Base-by-base conservation (phyloP, 2,888 invertebrate species). In the Meta bourneti region DNA sequence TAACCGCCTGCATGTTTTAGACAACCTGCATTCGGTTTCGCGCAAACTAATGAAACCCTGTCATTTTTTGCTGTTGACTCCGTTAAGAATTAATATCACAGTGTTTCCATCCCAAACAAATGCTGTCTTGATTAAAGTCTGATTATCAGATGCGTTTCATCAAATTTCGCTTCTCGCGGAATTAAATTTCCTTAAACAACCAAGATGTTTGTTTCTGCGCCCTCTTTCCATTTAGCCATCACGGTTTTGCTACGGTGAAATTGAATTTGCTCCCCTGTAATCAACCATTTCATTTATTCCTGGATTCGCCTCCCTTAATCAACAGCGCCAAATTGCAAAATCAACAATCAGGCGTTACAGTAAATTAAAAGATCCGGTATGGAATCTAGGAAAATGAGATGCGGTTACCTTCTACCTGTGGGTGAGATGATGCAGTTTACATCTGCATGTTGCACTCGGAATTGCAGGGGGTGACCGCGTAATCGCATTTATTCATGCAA, bases 261-360 rank as follows among this genome's bases (percentile, higher is more conserved):
- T 82, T 89, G 82, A 54, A 82, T 89, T 82, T 88, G 13, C 75
- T 20, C 74, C 20, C 5, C 61, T 20, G 70, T 82, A 89, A 89
- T 70, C 89, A 77, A 72, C 74, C 75, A 82, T 75, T 89, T 77
- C 75, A 69, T 70, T 82, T 61, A 89, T 77, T 75, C 69, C 52
- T n/a, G 82, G 81, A 8, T 16, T 70, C 34, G 20, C 74, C 72
- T 49, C 34, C 61, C 77, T 82, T 77, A 77, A 82, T 89, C 89
- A 89, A 82, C 82, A 89, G 75, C 48, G 77, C 70, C 51, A 82
- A 89, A 82, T 82, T 82, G 77, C 51, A 89, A 89, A 89, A 82
- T 89, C 89, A 89, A 82, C 89, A 89, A 77, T 89, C 80, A 69
- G 51, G 75, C 75, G 75, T 82, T 75, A 54, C 75, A 49, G 48